Conservation (phyloP, 1,140 invertebrate species). For the Cydia splendana region DNA sequence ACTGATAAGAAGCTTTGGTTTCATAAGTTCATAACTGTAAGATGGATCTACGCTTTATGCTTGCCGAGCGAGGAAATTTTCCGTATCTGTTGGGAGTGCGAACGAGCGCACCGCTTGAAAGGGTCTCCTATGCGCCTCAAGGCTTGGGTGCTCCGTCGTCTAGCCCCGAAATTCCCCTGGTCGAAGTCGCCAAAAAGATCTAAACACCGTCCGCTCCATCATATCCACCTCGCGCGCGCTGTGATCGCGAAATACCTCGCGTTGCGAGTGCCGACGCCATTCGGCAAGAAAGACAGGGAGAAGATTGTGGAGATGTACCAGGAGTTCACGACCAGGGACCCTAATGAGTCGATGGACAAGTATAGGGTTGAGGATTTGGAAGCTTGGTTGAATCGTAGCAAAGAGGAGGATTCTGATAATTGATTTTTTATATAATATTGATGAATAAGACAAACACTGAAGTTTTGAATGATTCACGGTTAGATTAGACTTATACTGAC, state of each 20-base stretch:
- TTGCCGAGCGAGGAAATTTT: not conserved
- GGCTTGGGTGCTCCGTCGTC: not conserved
- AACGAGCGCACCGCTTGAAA: not conserved
- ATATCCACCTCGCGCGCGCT: not conserved
- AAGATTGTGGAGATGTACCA: not conserved
- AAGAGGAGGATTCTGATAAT: not conserved
- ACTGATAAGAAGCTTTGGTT: not conserved
- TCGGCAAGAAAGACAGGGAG: not conserved
- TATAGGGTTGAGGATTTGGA: not conserved
- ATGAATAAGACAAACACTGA: too few species aligned
- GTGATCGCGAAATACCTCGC: not conserved
- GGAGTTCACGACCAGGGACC: not conserved
- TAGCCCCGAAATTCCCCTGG: not conserved
- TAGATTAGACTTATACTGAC: too few species aligned
- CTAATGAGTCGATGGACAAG: not conserved
- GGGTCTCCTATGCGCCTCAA: not conserved
- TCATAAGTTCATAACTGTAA: not conserved
- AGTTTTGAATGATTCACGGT: too few species aligned
- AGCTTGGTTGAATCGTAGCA: not conserved
- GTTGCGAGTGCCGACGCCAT: not conserved
- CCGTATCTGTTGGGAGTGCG: not conserved
- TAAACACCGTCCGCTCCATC: not conserved
- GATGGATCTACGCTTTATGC: not conserved
- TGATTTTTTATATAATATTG: not conserved
- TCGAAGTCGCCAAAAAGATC: not conserved